A percentile compares a stretch with the other conserved stretches of the same genome.
Evolutionary conservation across 2,797 vertebrate species (phyloP).

Genomic region (Hybognathus amarus): DNA sequence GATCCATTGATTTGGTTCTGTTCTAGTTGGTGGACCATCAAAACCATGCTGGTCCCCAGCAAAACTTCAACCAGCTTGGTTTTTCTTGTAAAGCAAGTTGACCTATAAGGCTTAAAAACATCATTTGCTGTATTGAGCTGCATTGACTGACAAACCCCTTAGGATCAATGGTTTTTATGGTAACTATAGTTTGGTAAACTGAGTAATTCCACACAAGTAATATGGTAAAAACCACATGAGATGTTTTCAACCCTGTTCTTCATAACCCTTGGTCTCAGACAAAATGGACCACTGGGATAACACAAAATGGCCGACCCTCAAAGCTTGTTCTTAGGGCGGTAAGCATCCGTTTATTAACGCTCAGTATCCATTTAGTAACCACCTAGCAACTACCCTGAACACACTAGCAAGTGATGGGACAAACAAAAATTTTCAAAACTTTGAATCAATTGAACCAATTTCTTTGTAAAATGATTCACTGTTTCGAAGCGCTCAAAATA

Average conservation of each 20-base stretch:
- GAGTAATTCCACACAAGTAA: not conserved
- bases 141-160: not conserved
- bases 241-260: not conserved
- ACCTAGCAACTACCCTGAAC: not conserved
- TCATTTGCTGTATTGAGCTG: not conserved
- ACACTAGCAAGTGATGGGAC: not conserved
- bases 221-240: not conserved
- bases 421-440: not conserved
- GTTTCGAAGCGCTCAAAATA: not conserved
- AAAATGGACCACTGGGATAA: not conserved
- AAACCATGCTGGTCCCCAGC: not conserved
- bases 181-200: not conserved
- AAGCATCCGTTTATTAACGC: not conserved
- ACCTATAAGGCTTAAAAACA: not conserved
- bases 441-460: not conserved
- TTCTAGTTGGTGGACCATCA: not conserved
- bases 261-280: not conserved
- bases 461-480: not conserved
- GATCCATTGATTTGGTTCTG: not conserved
- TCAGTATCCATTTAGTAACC: not conserved
- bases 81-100: not conserved
- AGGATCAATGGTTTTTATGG: constrained; percentile 17
- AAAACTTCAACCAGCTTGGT: not conserved
- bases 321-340: not conserved
- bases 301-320: not conserved